Evolutionary conservation across 2,888 invertebrate genomes (phyloP), one percentile per base, ranked within the genome.

Genomic region (Tanytarsus gracilentus): DNA sequence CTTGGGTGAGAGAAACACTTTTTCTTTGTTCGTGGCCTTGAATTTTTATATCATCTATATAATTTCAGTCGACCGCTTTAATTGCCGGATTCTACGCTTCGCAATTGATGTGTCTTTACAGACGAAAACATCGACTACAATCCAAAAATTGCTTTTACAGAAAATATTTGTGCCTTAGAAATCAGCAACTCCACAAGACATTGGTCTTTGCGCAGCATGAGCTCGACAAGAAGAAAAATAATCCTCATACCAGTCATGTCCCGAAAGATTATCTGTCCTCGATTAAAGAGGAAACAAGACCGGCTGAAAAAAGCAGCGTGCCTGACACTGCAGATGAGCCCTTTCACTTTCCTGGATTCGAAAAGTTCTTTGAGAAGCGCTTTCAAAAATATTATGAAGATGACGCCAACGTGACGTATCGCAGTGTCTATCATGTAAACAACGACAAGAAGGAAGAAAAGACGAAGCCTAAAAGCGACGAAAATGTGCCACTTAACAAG

Each of bases 61-160:
- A 39, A 61, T 71, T 73, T 62, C 73, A 83, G 83, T 80, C 82
- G 64, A 77, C 82, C 65, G 77, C 78, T 16, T 68, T 83, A 49
- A 78, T 82, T 14, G 68, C 81, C 62, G 82, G 83, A 44, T 83
- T 81, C 79, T 79, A 80, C 62, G 75, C 82, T 18, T 80, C 79
- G 66, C 82, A 83, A 65, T 70, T 81, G 1, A 69, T 80, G 49
- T 71, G 72, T 62, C 65, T 72, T 4, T 69, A 68, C 11, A 65
- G 66, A 16, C 69, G 69, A 1, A 49, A 50, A 14, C 60, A 60
- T 30, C 21, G 50, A 9, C n/a, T 50, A 27, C 62, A 69, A 66
- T 29, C 60, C 29, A 26, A 40, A 18, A 9, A 62, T 61, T 63
- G 55, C 26, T 44, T 44, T 3, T 44, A 39, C 51, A 16, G 8